phyloP scores from a whole-genome alignment of 2,113 vertebrate species.

The Sula dactylatra region DNA sequence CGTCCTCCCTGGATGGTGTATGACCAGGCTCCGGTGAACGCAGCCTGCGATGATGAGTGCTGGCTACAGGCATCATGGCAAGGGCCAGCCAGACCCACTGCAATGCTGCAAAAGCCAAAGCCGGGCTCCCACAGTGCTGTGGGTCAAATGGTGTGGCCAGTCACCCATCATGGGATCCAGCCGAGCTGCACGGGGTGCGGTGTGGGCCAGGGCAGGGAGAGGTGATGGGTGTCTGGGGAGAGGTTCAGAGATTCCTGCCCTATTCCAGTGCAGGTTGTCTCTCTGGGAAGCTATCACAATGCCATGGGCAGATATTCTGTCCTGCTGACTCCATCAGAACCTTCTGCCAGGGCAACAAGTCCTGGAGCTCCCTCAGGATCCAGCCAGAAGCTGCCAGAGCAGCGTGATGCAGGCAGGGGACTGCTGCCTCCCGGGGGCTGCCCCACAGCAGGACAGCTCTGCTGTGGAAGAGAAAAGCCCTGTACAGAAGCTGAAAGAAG shows the following conservation, averaged over 20 bases:
- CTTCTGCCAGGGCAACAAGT: background rate
- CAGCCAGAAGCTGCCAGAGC: background rate
- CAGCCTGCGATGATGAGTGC: background rate
- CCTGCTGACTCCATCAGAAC: background rate
- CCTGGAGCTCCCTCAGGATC: background rate
- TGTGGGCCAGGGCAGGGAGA: background rate
- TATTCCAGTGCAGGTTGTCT: rapidly evolving
- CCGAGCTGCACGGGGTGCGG: rapidly evolving
- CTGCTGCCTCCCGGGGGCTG: rapidly evolving
- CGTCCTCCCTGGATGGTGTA: rapidly evolving
- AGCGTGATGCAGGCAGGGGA: background rate
- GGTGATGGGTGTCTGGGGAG: background rate
- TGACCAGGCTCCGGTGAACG: rapidly evolving
- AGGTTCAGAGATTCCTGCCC: background rate
- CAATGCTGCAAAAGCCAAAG: background rate
- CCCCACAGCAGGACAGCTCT: background rate
- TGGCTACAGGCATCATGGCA: background rate
- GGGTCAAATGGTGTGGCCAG: background rate
- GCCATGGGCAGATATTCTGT: background rate
- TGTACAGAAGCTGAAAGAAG: background rate
- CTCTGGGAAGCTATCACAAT: background rate
- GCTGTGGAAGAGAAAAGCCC: background rate
- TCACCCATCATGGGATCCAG: background rate
- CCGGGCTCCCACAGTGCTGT: rapidly evolving
- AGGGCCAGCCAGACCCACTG: background rate